phyloP scores from a whole-genome alignment of 1,140 invertebrate genomes.

The Hylaeus volcanicus region DNA sequence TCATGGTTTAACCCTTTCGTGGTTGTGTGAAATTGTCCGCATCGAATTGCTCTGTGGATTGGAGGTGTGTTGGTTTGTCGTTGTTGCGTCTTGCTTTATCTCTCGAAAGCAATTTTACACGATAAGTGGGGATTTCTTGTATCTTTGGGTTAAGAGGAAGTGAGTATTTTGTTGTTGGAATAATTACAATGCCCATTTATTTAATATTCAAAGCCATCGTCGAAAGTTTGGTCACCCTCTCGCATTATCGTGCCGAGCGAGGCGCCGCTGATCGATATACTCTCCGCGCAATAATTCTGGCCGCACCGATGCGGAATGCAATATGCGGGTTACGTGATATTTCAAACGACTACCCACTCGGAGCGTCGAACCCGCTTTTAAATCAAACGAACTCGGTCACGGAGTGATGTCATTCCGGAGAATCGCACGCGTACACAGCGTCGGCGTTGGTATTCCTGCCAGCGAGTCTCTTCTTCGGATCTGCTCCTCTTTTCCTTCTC shows the following conservation, averaged over 20 bases:
- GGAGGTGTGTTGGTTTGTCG: too few relatives aligned
- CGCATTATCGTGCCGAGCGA: background rate
- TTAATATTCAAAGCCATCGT: background rate
- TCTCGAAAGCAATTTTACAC: too few relatives aligned
- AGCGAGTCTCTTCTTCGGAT: constrained; percentile 11
- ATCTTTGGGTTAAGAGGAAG: too few relatives aligned
- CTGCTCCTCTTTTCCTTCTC: constrained; percentile 7
- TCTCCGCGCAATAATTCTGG: constrained; percentile 28
- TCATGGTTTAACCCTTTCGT: too few relatives aligned
- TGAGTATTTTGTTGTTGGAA: too few relatives aligned
- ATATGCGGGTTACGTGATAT: constrained; percentile 41
- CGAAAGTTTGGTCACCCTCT: background rate
- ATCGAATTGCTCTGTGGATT: too few relatives aligned
- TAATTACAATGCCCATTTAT: too few relatives aligned
- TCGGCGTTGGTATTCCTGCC: constrained; percentile 13
- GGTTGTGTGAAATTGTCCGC: too few relatives aligned
- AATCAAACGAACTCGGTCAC: constrained; percentile 38
- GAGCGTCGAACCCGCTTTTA: constrained; percentile 10
- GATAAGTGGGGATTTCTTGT: too few relatives aligned
- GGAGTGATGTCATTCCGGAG: constrained; percentile 26
- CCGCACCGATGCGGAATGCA: constrained; percentile 11
- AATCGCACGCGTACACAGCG: constrained; percentile 14
- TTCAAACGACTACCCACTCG: constrained; percentile 23
- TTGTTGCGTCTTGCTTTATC: too few relatives aligned
- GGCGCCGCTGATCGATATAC: constrained; percentile 19